phyloP scores from a whole-genome alignment of 2,797 vertebrate genomes.

The Intellagama lesueurii region DNA sequence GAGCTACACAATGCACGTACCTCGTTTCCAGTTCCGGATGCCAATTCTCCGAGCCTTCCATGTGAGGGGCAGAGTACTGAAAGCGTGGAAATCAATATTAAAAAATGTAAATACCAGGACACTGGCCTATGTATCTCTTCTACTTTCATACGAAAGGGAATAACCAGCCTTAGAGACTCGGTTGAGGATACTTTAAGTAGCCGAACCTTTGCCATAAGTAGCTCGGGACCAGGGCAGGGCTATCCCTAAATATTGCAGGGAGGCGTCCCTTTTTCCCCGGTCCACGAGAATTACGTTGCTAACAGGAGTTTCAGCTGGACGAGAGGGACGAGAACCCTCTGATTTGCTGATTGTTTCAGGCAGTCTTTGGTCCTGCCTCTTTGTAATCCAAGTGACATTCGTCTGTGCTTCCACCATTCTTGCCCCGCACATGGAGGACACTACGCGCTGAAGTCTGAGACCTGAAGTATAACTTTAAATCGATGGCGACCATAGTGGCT shows the following conservation, averaged over 20 bases:
- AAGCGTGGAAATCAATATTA: background rate
- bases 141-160: background rate
- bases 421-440: background rate
- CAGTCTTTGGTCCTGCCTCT: background rate
- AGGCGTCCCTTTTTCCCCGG: background rate
- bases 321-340: background rate
- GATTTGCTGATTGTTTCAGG: background rate
- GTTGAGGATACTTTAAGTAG: background rate
- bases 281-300: background rate
- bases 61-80: background rate
- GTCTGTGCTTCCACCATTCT: background rate
- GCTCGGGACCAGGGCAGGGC: no score
- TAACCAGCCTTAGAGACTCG: background rate
- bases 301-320: background rate
- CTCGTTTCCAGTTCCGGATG: background rate
- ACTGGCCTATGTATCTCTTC: background rate
- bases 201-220: background rate
- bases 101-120: background rate
- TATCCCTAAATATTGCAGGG: no score
- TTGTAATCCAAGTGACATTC: background rate
- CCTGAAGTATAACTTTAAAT: background rate
- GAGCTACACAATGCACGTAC: background rate
- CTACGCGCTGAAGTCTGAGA: background rate
- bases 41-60: background rate
- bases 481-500: background rate